Base-by-base conservation (phyloP, 2,888 invertebrate genomes). In the Orchesella flavescens region DNA sequence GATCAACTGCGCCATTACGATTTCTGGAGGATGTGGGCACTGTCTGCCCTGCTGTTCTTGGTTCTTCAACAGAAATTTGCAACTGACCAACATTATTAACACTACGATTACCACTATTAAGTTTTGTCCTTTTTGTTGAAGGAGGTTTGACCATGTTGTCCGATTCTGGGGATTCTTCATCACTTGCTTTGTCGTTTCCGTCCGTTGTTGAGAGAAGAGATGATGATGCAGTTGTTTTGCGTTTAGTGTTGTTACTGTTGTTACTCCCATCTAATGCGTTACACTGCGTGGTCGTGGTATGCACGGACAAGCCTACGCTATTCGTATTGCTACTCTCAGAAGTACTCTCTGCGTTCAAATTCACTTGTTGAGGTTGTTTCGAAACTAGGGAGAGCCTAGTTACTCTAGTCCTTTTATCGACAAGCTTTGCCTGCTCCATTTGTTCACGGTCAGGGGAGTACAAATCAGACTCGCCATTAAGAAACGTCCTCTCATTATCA, bases 401-500 rank as follows among this genome's bases (percentile, higher is more conserved):
- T 24, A 44, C 44, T 72, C 80, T 65, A 66, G 80, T 80, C 23
- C 80, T 80, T 73, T 80, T 80, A 66, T 73, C 73, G 21, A 34
- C 44, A 19, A 66, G 57, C 23, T 80, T 49, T n/a, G 44, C 66
- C 66, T 66, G 66, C 43, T 66, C 73, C 23, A 53, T 19, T 57
- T 43, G 73, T 72, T 80, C 80, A 80, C 73, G 80, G 12, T 34
- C 53, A 23, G 72, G 80, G 61, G 80, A 80, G 59, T 80, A 80
- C 57, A 78, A 44, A 43, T 80, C 77, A 61, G 71, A 63, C 72
- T 86, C 85, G 43, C 85, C 85, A 55, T 86, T 86, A 75, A 81
- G 82, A 81, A 84, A 86, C 84, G 84, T 86, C 61, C 85, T 83
- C 71, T 84, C 84, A 73, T 66, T 63, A 77, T 81, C 84, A 19